Conservation (phyloP, 1,140 invertebrate genomes). For the Cepaea nemoralis region DNA sequence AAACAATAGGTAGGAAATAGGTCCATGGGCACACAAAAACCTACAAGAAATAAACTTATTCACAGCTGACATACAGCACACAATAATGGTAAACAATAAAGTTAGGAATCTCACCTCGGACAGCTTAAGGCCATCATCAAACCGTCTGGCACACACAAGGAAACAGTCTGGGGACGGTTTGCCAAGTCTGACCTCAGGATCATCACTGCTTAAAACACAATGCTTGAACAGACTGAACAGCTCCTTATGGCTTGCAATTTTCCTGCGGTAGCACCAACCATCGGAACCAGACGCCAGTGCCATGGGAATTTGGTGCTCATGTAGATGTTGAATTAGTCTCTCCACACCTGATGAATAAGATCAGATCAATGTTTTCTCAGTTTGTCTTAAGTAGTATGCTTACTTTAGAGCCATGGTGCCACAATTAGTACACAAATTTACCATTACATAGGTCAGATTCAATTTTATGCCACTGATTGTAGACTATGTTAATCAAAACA, state of each 20-base stretch:
- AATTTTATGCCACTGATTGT: too few relatives aligned
- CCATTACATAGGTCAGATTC: too few relatives aligned
- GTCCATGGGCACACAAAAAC: too few relatives aligned
- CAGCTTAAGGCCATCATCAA: slow-evolving; percentile 71
- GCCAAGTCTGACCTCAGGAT: slow-evolving; percentile 88
- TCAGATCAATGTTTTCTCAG: too few relatives aligned
- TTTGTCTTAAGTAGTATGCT: too few relatives aligned
- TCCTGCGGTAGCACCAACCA: slow-evolving; percentile 81
- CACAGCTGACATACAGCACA: too few relatives aligned
- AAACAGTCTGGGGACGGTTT: slow-evolving; percentile 97
- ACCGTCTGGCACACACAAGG: slow-evolving; percentile 85
- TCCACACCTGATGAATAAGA: slow-evolving; percentile 82
- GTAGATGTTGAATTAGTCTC: slow-evolving; percentile 83
- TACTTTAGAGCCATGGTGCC: too few relatives aligned
- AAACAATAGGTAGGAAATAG: too few relatives aligned
- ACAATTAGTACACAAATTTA: too few relatives aligned
- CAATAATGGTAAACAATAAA: too few relatives aligned
- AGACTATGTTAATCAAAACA: too few relatives aligned
- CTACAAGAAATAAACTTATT: too few relatives aligned
- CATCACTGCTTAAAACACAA: slow-evolving; percentile 86
- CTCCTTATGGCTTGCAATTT: slow-evolving; percentile 82
- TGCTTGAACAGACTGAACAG: slow-evolving; percentile 85
- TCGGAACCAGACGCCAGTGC: slow-evolving; percentile 89
- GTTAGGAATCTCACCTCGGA: slow-evolving; percentile 57
- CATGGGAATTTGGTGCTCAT: slow-evolving; percentile 76